Evolutionary conservation across 2,888 invertebrate species (phyloP), one percentile per base, ranked within the genome.

Genomic region (Eristalis tenax): DNA sequence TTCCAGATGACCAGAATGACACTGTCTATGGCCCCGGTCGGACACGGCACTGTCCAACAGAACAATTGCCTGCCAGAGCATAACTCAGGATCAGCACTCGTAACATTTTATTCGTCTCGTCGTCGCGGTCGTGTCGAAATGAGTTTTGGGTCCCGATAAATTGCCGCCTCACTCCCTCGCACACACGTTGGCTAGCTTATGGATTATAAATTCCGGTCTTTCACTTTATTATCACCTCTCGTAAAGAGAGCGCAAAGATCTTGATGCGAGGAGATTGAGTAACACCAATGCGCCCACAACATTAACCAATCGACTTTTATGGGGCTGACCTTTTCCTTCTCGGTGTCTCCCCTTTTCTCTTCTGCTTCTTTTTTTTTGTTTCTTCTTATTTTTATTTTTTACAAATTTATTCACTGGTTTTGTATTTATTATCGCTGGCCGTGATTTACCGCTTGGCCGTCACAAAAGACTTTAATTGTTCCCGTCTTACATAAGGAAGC

Each of bases 401-500:
- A 82, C 76, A 70, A 82, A 82, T 76, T 75, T 75, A 82, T 82
- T 82, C 82, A 82, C 76, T 65, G 82, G 65, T 82, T 50, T 82
- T 81, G 69, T 82, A 76, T 82, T 82, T 82, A 82, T 82, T 76
- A 76, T 76, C 70, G 43, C 65, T 76, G 64, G 22, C 59, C 40
- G 70, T 82, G 82, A 82, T 82, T 82, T 82, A 82, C 82, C 65
- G 59, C 82, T 59, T 8, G 26, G 26, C 65, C 76, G 59, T 82
- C 82, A 82, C 76, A 76, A 82, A 65, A 71, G 76, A 76, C 76
- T 82, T 82, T 82, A 82, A 82, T 82, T 82, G 76, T 76, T 66
- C 26, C 76, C 61, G 26, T 63, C 82, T 82, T 82, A 71, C 70
- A 70, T 82, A 82, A 82, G 82, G 82, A 82, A 82, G 82, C 82